Evolutionary conservation across 2,113 vertebrate species (phyloP), one percentile per base, ranked within the genome.

Genomic region (Tricholaema leucomelas): DNA sequence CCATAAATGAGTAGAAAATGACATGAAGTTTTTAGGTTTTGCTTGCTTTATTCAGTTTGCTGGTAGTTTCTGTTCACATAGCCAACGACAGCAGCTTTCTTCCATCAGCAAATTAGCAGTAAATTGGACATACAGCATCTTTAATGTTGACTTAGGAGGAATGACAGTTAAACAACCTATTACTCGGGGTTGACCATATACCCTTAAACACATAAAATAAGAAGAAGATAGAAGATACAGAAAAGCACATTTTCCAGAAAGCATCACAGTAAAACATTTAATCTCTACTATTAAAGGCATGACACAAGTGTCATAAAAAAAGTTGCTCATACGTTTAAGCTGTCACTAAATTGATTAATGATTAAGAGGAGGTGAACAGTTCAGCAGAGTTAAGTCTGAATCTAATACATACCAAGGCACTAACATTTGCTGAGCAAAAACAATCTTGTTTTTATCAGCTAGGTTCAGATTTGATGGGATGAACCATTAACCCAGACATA

Each of bases 361-460:
- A 93, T 95, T 93, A 95, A 95, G 63, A 52, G 24, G 92, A 93
- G 96, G 96, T 97, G 97, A 98, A 97, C 55, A 96, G 97, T 97
- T 97, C 96, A 97, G 87, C 90, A 95, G 94, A 96, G 94, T 96
- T 71, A 94, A 96, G 93, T 81, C 94, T 91, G 81, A 88, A 90
- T 82, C 79, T 96, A 92, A 97, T 96, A 86, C 67, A 92, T 93
- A 92, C 46, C 84, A 96, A 95, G 66, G 76, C 82, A 92, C 58
- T 85, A 30, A 56, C 71, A 94, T 87, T 85, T 78, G 58, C 40
- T 86, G 81, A 90, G 92, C 69, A 87, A 77, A 95, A 95, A 61
- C 1, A 7, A 95, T 93, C 61, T 20, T 48, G 58, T 61, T 92
- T 97, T 97, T 96, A 96, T 97, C 97, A 96, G 79, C 79, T 92